These are phyloP conservation scores for Halocynthia aurantium DNA, from an alignment of 23 tunicate genomes.

Conservation along the genomic window DNA sequence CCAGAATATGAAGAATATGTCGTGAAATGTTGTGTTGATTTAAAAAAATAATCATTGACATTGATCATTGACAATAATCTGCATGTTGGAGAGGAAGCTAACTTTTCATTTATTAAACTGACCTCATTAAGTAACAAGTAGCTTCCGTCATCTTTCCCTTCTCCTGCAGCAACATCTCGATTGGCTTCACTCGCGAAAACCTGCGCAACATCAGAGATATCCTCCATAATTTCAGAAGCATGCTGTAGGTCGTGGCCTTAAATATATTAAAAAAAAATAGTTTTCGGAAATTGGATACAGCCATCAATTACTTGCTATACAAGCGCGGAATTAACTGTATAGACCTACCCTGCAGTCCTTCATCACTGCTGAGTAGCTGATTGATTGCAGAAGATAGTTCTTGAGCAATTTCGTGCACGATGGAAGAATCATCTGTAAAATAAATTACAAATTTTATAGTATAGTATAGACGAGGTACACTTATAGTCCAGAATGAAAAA, in stretches of 20 bases:
- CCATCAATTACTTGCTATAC: background rate
- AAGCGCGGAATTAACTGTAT: background rate
- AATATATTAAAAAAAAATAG: too few relatives aligned
- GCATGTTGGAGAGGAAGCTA: too few relatives aligned
- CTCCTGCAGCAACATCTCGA: background rate
- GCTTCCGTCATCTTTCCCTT: background rate
- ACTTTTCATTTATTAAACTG: background rate
- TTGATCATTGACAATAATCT: too few relatives aligned
- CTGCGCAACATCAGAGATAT: background rate
- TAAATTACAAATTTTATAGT: background rate
- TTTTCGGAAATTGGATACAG: background rate
- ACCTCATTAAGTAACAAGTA: background rate
- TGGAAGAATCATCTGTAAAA: conserved; percentile 4
- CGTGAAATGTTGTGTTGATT: too few relatives aligned
- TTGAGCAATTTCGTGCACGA: conserved; percentile 9
- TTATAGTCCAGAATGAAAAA: too few relatives aligned
- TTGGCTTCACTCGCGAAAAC: background rate
- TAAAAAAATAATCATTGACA: too few relatives aligned
- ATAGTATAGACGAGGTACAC: too few relatives aligned
- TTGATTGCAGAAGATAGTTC: background rate
- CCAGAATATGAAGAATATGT: too few relatives aligned
- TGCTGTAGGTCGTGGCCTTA: background rate
- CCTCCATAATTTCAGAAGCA: background rate
- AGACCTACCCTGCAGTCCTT: background rate
- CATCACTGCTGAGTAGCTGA: background rate